phyloP scores from a whole-genome alignment of 2,113 vertebrate genomes.

The Rhegmatorhina hoffmannsi region DNA sequence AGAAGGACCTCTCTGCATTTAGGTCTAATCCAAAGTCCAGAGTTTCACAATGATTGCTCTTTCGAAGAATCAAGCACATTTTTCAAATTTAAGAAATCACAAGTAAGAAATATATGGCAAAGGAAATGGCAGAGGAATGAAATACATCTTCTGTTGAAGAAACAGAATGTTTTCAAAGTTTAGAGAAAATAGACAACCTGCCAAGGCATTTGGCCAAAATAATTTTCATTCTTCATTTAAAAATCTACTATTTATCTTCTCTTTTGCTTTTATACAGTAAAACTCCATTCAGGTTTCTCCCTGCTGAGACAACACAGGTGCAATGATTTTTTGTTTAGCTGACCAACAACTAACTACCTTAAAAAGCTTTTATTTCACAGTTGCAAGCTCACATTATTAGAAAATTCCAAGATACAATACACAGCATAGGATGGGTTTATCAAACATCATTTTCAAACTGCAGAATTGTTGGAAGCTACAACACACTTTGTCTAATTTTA shows the following conservation, averaged over 20 bases:
- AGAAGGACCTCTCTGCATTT: not conserved
- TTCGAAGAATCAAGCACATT: not conserved
- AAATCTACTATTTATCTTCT: not conserved
- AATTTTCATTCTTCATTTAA: not conserved
- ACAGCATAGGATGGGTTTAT: not conserved
- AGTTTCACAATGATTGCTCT: not conserved
- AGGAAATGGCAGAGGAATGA: not conserved
- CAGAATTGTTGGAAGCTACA: not conserved
- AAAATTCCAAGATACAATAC: not conserved
- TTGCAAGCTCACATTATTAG: not conserved
- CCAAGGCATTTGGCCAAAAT: not conserved
- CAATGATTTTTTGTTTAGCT: not conserved
- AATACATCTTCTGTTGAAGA: conserved; percentile 1
- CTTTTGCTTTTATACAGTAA: not conserved
- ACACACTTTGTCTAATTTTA: not conserved
- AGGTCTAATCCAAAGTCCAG: not conserved
- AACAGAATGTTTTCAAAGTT: not conserved
- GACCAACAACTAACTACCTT: not conserved
- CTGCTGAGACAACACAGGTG: not conserved
- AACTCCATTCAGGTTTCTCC: not conserved
- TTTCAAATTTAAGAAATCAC: conserved; percentile 14
- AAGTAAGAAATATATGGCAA: not conserved
- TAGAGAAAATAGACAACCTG: not conserved
- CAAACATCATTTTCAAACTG: not conserved
- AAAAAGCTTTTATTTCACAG: not conserved